These are phyloP conservation scores for Oxyura jamaicensis DNA, from an alignment of 2,113 vertebrate genomes.

Conservation along the genomic window DNA sequence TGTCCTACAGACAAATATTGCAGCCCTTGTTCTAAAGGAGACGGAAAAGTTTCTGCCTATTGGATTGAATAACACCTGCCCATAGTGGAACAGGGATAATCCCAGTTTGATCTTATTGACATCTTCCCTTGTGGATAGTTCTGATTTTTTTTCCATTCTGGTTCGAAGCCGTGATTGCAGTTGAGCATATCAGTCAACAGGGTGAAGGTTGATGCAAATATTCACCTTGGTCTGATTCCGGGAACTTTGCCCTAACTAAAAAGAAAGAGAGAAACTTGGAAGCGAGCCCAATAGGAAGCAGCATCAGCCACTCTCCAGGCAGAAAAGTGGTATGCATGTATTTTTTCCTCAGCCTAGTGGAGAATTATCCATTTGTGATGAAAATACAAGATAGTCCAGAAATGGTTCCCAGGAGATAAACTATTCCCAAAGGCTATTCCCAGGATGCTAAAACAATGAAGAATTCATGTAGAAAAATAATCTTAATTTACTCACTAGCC, in stretches of 20 bases:
- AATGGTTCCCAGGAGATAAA: background rate
- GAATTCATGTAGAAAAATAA: background rate
- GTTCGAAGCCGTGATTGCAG: background rate
- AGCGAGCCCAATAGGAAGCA: background rate
- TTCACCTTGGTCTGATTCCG: background rate
- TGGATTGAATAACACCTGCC: background rate
- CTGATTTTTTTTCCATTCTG: background rate
- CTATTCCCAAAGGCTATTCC: background rate
- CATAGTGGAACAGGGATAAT: background rate
- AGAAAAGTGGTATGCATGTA: background rate
- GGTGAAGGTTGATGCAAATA: background rate
- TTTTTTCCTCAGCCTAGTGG: background rate
- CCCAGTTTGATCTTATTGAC: background rate
- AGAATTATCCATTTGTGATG: background rate
- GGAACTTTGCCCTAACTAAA: background rate
- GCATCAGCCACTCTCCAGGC: background rate
- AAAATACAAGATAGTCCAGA: background rate
- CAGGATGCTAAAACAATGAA: background rate
- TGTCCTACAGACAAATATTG: background rate
- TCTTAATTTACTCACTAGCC: background rate
- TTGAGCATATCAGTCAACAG: background rate
- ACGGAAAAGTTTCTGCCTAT: background rate
- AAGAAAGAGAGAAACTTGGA: background rate
- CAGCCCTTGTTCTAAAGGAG: background rate
- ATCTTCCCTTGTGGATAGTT: background rate